Base-by-base conservation (phyloP, 92 coral and sea anemone genomes). In the Epizoanthus rinbou region DNA sequence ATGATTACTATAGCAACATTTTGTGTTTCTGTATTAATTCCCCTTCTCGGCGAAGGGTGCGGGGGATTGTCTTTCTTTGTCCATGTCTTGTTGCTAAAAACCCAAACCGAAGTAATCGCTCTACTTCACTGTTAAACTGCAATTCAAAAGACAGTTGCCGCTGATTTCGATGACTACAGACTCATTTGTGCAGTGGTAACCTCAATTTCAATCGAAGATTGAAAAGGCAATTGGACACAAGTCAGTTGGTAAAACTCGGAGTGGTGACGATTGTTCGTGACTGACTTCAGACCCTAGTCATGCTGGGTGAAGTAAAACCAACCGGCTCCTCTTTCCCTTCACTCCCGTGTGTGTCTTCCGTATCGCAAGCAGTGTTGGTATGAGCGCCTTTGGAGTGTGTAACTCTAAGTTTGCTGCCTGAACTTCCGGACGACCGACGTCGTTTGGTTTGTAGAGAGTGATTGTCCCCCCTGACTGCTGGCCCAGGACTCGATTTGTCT, bases 361-460 rank as follows among this genome's bases (percentile, higher is more conserved):
- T 62, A 39, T 41, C 70, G 33, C 60, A 78, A 21, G 59, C 82
- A 43, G 57, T 78, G 59, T 78, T 78, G 24, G 82, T 37, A 56
- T 45, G 58, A n/a, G 82, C 82, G 66, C 72, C 82, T 6, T 62
- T 59, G 41, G 69, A 39, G 72, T 43, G 3, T 10, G 54, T 28
- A 39, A 41, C 72, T 15, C 82, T 57, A 37, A 59, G 54, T 13
- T 63, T 62, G 23, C 62, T 69, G 37, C 43, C 6, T 76, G 57
- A 21, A 41, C 52, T 60, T 3, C 39, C 35, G 18, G 68, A 8
- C 6, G 19, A 31, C 16, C 58, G 5, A 59, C 63, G 62, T 5
- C 33, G 35, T 59, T 76, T 60, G 39, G 39, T 76, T 9, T 53
- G 82, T 4, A 39, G 19, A 4, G 70, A 39, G 53, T 59, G 70